Evolutionary conservation across 2,888 invertebrate genomes (phyloP).

Genomic region (Ichneumoninae sp.): DNA sequence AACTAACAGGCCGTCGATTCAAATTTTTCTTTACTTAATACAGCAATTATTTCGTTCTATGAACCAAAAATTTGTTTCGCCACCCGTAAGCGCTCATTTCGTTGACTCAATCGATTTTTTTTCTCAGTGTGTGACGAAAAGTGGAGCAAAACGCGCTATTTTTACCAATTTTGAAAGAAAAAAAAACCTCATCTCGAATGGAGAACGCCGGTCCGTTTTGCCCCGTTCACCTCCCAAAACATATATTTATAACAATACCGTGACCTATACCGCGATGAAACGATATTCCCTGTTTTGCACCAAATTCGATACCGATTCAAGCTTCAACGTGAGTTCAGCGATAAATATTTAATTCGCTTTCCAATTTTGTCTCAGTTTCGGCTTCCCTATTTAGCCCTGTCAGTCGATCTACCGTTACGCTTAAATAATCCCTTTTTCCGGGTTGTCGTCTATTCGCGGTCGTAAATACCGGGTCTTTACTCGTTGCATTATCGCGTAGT

Average conservation of each 20-base stretch:
- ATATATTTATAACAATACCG: not conserved
- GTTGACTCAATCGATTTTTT: no score
- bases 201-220: not conserved
- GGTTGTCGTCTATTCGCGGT: not conserved
- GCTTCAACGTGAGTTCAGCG: not conserved
- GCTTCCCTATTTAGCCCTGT: not conserved
- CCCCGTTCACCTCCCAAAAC: not conserved
- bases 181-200: not conserved
- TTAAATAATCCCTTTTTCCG: not conserved
- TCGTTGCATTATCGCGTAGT: not conserved
- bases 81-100: no score
- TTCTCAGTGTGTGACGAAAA: not conserved
- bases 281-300: not conserved
- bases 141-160: not conserved
- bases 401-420: not conserved
- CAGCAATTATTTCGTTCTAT: no score
- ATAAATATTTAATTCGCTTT: not conserved
- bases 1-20: no score
- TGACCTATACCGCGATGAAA: not conserved
- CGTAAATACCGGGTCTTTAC: not conserved
- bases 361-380: not conserved
- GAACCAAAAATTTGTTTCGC: no score
- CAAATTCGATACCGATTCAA: not conserved
- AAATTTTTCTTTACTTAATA: no score
- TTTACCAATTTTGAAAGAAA: not conserved